Percentiles rank a stretch among this genome's conserved stretches.
These are phyloP conservation scores for Dione vanillae DNA, from an alignment of 2,888 invertebrate genomes.

Conservation along the genomic window DNA sequence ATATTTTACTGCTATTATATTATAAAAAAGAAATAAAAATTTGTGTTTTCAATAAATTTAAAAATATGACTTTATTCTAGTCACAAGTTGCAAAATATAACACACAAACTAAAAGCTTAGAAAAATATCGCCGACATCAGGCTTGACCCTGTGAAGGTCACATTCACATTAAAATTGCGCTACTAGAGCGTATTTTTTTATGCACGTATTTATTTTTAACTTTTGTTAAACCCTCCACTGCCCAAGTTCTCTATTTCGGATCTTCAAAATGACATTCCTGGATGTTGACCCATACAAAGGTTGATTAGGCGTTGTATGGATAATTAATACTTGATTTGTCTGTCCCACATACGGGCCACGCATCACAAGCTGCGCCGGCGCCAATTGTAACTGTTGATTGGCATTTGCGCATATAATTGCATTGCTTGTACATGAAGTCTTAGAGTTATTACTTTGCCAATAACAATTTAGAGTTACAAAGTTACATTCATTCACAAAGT, in stretches of 20 bases:
- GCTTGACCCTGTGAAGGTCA: not conserved
- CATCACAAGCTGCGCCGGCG: slow-evolving; percentile 78
- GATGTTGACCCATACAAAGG: slow-evolving; percentile 58
- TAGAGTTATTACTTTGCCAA: slow-evolving; percentile 27
- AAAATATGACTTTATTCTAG: too few relatives aligned
- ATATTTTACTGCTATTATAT: not conserved
- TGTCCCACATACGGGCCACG: slow-evolving; percentile 78
- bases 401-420: slow-evolving; percentile 65
- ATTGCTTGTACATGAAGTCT: slow-evolving; percentile 42
- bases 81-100: too few relatives aligned
- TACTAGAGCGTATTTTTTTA: too few relatives aligned
- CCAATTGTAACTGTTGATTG: slow-evolving; percentile 78
- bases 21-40: not conserved
- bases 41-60: too few relatives aligned
- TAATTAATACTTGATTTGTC: slow-evolving; percentile 79
- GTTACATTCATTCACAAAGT: not conserved
- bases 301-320: slow-evolving; percentile 68
- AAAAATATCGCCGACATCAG: too few relatives aligned
- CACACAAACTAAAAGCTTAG: too few relatives aligned
- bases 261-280: slow-evolving; percentile 42
- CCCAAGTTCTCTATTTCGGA: not conserved
- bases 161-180: too few relatives aligned
- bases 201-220: too few relatives aligned
- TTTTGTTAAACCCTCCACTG: not conserved
- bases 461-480: not conserved